Conservation (phyloP, 53 echinoderm and acorn worm genomes). For the Holothuria leucospilota region DNA sequence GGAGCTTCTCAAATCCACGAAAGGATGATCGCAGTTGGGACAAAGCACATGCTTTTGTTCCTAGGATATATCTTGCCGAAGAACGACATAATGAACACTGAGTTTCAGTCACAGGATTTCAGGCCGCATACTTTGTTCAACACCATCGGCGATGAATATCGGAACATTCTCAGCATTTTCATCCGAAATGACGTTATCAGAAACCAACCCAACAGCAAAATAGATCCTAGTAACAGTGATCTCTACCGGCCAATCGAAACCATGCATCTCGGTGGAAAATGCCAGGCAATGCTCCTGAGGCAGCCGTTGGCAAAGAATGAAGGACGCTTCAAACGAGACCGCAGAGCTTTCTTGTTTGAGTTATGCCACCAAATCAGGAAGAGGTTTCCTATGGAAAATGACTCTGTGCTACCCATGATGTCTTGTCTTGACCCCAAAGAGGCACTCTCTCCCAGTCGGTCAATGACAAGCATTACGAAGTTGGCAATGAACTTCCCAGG, state of each 20-base stretch:
- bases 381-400: slow-evolving; percentile 14
- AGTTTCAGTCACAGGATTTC: slow-evolving; percentile 44
- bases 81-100: slow-evolving; percentile 9
- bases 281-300: slow-evolving; percentile 51
- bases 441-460: slow-evolving; percentile 27
- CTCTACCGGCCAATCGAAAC: slow-evolving; percentile 27
- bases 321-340: slow-evolving; percentile 24
- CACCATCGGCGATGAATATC: not conserved
- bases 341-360: slow-evolving; percentile 35
- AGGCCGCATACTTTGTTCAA: slow-evolving; percentile 38
- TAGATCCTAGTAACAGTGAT: slow-evolving; percentile 29
- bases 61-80: slow-evolving; percentile 23
- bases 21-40: slow-evolving; percentile 36
- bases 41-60: slow-evolving; percentile 45
- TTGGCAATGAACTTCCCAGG: slow-evolving; percentile 36
- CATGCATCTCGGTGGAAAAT: slow-evolving; percentile 26
- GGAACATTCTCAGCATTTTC: no score
- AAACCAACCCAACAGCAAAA: not conserved
- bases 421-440: slow-evolving; percentile 43
- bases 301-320: slow-evolving; percentile 39
- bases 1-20: slow-evolving; percentile 20
- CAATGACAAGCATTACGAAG: slow-evolving; percentile 34
- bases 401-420: slow-evolving; percentile 33
- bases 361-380: slow-evolving; percentile 39
- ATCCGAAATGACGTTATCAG: no score